These are phyloP conservation scores for Belgica antarctica DNA, from an alignment of 2,888 invertebrate genomes.

Conservation along the genomic window DNA sequence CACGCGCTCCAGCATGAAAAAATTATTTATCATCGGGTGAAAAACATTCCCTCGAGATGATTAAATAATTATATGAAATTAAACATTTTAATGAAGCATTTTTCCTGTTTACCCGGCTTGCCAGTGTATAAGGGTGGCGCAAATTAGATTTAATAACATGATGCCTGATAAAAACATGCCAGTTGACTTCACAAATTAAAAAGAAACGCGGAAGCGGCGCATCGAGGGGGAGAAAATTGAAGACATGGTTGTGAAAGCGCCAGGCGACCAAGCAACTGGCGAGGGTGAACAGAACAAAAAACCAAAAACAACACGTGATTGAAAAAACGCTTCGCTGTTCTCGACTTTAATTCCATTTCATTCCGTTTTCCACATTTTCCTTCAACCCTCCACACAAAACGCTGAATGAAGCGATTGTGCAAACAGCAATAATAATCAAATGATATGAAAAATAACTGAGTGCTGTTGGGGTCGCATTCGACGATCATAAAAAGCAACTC, in stretches of 20 bases:
- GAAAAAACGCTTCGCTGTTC: background rate
- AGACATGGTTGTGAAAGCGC: too few species aligned
- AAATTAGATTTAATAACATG: conserved; percentile 43
- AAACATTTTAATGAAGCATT: conserved; percentile 33
- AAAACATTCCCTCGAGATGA: conserved; percentile 27
- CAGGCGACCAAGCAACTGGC: background rate
- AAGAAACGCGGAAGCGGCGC: conserved; percentile 30
- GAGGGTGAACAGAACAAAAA: background rate
- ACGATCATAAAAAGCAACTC: background rate
- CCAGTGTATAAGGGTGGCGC: conserved; percentile 23
- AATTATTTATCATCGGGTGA: conserved; percentile 16
- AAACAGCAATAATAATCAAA: conserved; percentile 40
- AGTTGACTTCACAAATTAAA: conserved; percentile 41
- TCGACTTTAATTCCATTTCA: background rate
- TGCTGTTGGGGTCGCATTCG: background rate
- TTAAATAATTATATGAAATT: conserved; percentile 37
- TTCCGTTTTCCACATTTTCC: background rate
- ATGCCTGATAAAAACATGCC: conserved; percentile 32
- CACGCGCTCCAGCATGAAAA: background rate
- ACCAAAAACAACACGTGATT: conserved; percentile 18
- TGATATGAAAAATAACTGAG: conserved; percentile 25
- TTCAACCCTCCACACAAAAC: background rate
- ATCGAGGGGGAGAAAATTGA: conserved; percentile 1
- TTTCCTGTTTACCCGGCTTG: background rate
- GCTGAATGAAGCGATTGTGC: background rate